Evolutionary conservation across 2,888 invertebrate genomes (phyloP).

Genomic region (Tiphia femorata): DNA sequence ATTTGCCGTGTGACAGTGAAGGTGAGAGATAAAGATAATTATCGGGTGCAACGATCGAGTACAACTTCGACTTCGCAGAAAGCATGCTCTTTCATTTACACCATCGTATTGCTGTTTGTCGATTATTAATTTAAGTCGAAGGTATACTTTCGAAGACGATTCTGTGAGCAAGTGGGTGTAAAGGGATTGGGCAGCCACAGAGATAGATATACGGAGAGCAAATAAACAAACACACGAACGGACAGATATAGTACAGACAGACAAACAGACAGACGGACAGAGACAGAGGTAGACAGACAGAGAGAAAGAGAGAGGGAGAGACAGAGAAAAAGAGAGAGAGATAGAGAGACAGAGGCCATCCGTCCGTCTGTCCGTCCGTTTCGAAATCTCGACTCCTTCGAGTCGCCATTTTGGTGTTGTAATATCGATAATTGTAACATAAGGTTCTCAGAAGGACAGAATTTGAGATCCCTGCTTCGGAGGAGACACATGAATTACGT

Average conservation of each 20-base stretch:
- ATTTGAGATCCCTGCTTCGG: too few species aligned
- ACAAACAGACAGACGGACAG: constrained; percentile 47
- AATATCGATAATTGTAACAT: not conserved
- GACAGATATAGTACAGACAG: constrained; percentile 40
- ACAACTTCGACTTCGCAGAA: constrained; percentile 28
- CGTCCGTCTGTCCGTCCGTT: constrained; percentile 59
- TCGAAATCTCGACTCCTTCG: constrained; percentile 33
- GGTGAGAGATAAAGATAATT: constrained; percentile 54
- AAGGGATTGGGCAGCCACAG: constrained; percentile 35
- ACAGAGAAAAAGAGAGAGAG: constrained; percentile 50
- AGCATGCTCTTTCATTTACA: not conserved
- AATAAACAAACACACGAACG: constrained; percentile 43
- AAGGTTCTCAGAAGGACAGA: too few species aligned
- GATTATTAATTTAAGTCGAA: too few species aligned
- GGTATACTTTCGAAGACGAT: constrained; percentile 5
- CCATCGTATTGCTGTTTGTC: not conserved
- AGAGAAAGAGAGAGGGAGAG: constrained; percentile 37
- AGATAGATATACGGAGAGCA: constrained; percentile 30
- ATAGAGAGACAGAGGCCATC: constrained; percentile 54
- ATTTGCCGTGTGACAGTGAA: constrained; percentile 65
- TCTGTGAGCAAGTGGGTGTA: constrained; percentile 38
- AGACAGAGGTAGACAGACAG: too few species aligned
- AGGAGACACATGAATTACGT: too few species aligned
- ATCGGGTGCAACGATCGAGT: constrained; percentile 51
- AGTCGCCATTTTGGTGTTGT: not conserved